Percentiles rank a stretch among this genome's conserved stretches.
These are phyloP conservation scores for Corydoras maculifer DNA, from an alignment of 2,113 vertebrate species.

Conservation along the genomic window DNA sequence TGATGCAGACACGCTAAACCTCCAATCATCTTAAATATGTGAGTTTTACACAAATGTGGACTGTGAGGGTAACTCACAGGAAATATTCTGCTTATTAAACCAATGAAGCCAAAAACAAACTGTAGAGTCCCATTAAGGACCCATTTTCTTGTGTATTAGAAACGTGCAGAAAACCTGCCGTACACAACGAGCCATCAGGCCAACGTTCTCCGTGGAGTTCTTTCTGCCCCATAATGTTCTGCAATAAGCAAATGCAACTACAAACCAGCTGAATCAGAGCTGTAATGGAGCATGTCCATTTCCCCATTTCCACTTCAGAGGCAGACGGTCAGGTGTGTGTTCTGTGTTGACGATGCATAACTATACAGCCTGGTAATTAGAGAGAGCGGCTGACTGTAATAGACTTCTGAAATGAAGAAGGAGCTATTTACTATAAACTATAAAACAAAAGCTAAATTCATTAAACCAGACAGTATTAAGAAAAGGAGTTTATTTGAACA, in stretches of 20 bases:
- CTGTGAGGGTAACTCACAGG: neutral
- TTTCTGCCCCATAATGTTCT: neutral
- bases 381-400: neutral
- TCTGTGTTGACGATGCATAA: neutral
- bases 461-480: neutral
- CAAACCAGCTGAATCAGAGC: neutral
- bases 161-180: no score
- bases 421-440: constrained; percentile 2
- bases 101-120: neutral
- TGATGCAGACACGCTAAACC: no score
- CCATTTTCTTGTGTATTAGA: neutral
- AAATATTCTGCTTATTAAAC: neutral
- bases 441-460: neutral
- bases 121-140: neutral
- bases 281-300: neutral
- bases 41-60: neutral
- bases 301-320: constrained; percentile 3
- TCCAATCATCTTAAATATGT: neutral
- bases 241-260: neutral
- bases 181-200: neutral
- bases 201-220: no score
- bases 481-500: no score
- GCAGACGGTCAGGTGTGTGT: neutral
- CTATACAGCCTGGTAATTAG: neutral
- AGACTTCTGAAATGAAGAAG: constrained; percentile 18